Evolutionary conservation across 2,113 vertebrate genomes (phyloP).

Genomic region (Alectura lathami): DNA sequence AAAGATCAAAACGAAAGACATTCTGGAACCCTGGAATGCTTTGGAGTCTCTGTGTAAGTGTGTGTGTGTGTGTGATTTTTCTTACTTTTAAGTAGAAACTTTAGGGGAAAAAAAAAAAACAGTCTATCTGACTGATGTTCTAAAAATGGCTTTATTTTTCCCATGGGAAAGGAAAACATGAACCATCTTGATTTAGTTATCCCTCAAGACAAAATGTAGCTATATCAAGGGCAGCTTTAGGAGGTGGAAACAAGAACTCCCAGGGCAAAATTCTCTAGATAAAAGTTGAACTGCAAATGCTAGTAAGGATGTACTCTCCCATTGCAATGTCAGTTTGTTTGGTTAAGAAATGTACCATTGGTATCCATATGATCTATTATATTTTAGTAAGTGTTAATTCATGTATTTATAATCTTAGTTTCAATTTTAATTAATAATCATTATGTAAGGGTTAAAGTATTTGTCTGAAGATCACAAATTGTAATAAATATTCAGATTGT

Average conservation of each 20-base stretch:
- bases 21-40: not conserved
- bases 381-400: not conserved
- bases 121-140: not conserved
- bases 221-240: not conserved
- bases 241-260: not conserved
- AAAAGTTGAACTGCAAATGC: not conserved
- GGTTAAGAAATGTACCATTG: not conserved
- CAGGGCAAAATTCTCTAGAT: not conserved
- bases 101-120: not conserved
- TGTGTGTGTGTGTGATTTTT: not conserved
- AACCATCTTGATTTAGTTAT: not conserved
- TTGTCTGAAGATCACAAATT: slow-evolving; percentile 35
- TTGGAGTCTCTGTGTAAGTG: not conserved
- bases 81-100: not conserved
- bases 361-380: not conserved
- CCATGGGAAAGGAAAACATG: not conserved
- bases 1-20: not conserved
- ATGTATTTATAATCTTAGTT: not conserved
- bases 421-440: not conserved
- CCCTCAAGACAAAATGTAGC: not conserved
- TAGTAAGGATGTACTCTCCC: not conserved
- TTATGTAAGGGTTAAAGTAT: not conserved
- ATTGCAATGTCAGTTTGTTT: not conserved
- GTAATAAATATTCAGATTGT: slow-evolving; percentile 20
- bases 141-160: slow-evolving; percentile 33